phyloP scores from a whole-genome alignment of 2,797 vertebrate genomes.

The Bothrops alternatus region DNA sequence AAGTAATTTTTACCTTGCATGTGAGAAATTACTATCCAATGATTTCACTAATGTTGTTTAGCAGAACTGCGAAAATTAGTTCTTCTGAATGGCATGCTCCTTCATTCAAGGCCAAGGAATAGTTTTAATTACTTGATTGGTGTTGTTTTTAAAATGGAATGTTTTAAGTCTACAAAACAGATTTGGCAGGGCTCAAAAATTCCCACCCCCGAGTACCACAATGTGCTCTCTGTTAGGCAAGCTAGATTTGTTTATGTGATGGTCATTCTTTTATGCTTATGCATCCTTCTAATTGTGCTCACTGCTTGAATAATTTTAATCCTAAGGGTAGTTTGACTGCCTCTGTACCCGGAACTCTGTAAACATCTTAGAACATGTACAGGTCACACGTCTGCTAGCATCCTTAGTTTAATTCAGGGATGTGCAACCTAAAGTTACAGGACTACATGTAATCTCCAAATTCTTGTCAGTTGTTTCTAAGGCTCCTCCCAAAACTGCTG shows the following conservation, averaged over 20 bases:
- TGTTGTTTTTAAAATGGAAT: not conserved
- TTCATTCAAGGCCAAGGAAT: slow-evolving; percentile 37
- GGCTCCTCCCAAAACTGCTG: not conserved
- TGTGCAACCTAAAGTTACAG: not conserved
- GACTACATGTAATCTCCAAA: not conserved
- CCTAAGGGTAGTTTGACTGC: not conserved
- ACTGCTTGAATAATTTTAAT: not conserved
- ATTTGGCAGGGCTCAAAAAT: not conserved
- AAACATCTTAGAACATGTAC: not conserved
- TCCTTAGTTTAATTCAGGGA: not conserved
- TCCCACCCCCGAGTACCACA: not conserved
- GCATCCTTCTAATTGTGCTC: not conserved
- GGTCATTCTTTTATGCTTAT: not conserved
- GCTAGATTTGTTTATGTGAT: not conserved
- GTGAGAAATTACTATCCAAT: slow-evolving; percentile 60
- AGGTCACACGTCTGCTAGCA: not conserved
- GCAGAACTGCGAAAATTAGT: slow-evolving; percentile 32
- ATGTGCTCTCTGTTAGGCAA: not conserved
- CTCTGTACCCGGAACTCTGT: not conserved
- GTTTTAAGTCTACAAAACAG: not conserved
- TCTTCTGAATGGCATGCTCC: slow-evolving; percentile 43
- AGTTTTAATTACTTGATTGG: slow-evolving; percentile 38
- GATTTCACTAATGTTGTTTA: slow-evolving; percentile 23
- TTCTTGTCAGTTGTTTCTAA: not conserved
- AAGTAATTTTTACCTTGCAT: slow-evolving; percentile 46